phyloP scores from a whole-genome alignment of 2,113 vertebrate species.

The Cyphotilapia sp. region DNA sequence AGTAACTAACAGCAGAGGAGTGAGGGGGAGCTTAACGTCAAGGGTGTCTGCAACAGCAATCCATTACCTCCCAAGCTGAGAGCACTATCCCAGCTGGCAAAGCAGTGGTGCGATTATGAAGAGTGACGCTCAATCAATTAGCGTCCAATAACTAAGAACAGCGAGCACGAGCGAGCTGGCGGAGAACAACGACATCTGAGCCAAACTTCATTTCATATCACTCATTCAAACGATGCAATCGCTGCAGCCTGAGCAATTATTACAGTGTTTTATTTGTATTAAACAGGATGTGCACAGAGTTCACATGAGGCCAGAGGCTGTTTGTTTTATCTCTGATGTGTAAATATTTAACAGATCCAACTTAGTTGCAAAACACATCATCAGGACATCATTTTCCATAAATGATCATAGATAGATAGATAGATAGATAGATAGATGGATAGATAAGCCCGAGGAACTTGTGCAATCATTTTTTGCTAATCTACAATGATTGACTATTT shows the following conservation, averaged over 20 bases:
- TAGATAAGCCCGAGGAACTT: background rate
- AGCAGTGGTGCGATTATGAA: background rate
- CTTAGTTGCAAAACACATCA: constrained; percentile 18
- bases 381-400: background rate
- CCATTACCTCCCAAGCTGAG: background rate
- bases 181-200: background rate
- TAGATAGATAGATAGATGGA: background rate
- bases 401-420: background rate
- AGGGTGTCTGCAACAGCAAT: background rate
- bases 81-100: constrained; percentile 19
- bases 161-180: background rate
- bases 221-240: background rate
- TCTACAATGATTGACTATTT: background rate
- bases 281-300: constrained; percentile 7
- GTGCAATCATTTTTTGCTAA: background rate
- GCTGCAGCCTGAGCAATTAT: background rate
- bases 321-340: background rate
- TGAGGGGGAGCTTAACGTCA: background rate
- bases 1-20: background rate
- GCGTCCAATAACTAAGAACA: background rate
- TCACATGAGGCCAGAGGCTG: background rate
- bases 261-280: background rate
- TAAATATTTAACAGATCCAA: constrained; percentile 26
- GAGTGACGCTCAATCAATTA: constrained; percentile 10
- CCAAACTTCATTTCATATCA: background rate